These are phyloP conservation scores for Dromaius novaehollandiae DNA, from an alignment of 2,113 vertebrate genomes.

Conservation along the genomic window DNA sequence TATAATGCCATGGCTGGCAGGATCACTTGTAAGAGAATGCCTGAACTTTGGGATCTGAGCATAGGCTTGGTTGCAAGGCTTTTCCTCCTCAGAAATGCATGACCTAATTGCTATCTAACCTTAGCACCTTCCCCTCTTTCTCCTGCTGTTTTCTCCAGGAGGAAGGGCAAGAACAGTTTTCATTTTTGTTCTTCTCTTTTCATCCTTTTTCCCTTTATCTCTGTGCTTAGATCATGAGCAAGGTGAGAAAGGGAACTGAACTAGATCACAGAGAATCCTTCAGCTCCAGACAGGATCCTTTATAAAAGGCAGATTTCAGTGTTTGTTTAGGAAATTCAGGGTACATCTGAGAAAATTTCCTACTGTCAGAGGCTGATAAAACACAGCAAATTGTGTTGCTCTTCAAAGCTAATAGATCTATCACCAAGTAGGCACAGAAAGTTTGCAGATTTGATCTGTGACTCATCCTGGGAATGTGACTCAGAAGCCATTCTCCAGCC, in stretches of 20 bases:
- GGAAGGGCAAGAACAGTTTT: not conserved
- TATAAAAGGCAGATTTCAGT: not conserved
- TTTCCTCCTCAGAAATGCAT: constrained; percentile 4
- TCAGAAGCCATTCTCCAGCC: not conserved
- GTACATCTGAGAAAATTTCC: not conserved
- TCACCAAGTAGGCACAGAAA: not conserved
- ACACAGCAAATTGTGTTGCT: not conserved
- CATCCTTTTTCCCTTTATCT: not conserved
- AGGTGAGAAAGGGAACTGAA: not conserved
- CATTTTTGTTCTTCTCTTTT: not conserved
- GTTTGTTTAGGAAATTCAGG: constrained; percentile 11
- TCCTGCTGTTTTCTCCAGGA: not conserved
- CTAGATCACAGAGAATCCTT: not conserved
- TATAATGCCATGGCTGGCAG: not conserved
- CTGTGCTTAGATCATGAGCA: not conserved
- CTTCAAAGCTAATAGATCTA: constrained; percentile 16
- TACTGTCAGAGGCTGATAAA: not conserved
- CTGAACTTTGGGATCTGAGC: not conserved
- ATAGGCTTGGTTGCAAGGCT: not conserved
- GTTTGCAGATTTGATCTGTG: not conserved
- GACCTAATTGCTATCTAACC: not conserved
- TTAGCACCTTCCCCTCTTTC: not conserved
- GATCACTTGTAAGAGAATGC: not conserved
- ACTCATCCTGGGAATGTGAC: not conserved
- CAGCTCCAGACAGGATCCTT: not conserved